Evolutionary conservation across 2,797 vertebrate species (phyloP), one percentile per base, ranked within the genome.

Genomic region (Phaenicophaeus curvirostris): DNA sequence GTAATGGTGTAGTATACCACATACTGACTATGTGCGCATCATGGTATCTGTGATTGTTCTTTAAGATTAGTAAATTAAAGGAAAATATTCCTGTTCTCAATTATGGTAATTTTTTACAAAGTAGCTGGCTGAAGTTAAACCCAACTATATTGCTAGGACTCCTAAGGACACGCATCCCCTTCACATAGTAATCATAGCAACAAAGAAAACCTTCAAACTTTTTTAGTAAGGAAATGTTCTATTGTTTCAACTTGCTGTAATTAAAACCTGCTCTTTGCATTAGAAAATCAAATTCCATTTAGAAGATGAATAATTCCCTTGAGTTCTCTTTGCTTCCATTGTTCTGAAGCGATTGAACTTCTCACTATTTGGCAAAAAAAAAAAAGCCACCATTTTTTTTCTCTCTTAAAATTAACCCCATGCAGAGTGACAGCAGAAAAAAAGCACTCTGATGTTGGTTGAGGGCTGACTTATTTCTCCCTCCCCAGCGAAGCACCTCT

Each of bases 231-330:
- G 85, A 95, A 95, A 83, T 53, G 62, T 79, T 67, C 74, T 71
- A 80, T 94, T 95, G 85, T 91, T 94, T 95, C 79, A 61, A 58
- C 72, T 84, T 81, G 33, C 39, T 91, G 72, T 78, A 94, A 94
- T 94, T 86, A 92, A 81, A 94, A 85, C 79, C 78, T 83, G 76
- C 66, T 89, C 33, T 92, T 93, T 54, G 61, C 89, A 89, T 92
- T 77, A 92, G 78, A 93, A 93, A 92, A 93, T 80, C 65, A 74
- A 94, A 89, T 74, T 91, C 62, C 54, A 61, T 83, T 89, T 94
- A 48, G 33, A 63, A 61, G 65, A 86, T 46, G 2, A 93, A 68
- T 54, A 93, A 93, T 91, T 93, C 82, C 66, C 76, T 58, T 69
- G 81, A 73, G 53, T 59, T 85, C 50, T 80, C 50, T 46, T 80